phyloP scores from a whole-genome alignment of 2,113 vertebrate genomes.

The Procavia capensis region DNA sequence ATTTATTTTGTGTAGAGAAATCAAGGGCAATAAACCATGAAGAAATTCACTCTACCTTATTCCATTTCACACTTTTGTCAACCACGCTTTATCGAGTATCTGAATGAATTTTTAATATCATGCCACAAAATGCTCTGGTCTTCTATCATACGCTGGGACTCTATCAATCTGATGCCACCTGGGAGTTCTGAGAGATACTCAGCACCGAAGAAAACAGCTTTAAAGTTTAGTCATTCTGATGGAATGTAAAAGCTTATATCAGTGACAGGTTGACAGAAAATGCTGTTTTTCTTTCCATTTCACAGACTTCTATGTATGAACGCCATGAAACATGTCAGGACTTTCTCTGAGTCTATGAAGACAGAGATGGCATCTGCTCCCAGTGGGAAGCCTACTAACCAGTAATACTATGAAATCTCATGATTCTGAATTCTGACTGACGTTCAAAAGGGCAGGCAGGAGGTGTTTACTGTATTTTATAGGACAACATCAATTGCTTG shows the following conservation, averaged over 20 bases:
- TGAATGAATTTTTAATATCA: conserved; percentile 90
- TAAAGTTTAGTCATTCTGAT: conserved; percentile 92
- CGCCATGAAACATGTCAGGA: conserved; percentile 92
- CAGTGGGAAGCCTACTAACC: conserved; percentile 89
- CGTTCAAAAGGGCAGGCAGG: conserved; percentile 86
- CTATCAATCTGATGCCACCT: conserved; percentile 90
- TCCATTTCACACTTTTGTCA: conserved; percentile 87
- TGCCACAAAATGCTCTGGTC: conserved; percentile 88
- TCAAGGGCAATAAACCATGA: conserved; percentile 89
- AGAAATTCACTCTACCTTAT: conserved; percentile 87
- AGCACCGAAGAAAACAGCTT: conserved; percentile 89
- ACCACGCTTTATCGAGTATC: conserved; percentile 87
- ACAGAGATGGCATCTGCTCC: conserved; percentile 90
- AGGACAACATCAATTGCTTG: conserved; percentile 86
- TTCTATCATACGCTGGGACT: conserved; percentile 87
- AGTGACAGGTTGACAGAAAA: conserved; percentile 95
- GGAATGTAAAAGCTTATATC: conserved; percentile 91
- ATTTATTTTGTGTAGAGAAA: conserved; percentile 89
- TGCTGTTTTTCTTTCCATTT: conserved; percentile 94
- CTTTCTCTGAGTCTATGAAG: conserved; percentile 90
- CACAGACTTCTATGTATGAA: conserved; percentile 92
- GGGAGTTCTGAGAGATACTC: conserved; percentile 90
- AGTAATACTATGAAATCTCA: conserved; percentile 89
- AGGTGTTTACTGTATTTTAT: conserved; percentile 87
- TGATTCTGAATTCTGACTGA: conserved; percentile 89